These are phyloP conservation scores for Octomys mimax DNA, from an alignment of 2,797 vertebrate species.

Conservation along the genomic window DNA sequence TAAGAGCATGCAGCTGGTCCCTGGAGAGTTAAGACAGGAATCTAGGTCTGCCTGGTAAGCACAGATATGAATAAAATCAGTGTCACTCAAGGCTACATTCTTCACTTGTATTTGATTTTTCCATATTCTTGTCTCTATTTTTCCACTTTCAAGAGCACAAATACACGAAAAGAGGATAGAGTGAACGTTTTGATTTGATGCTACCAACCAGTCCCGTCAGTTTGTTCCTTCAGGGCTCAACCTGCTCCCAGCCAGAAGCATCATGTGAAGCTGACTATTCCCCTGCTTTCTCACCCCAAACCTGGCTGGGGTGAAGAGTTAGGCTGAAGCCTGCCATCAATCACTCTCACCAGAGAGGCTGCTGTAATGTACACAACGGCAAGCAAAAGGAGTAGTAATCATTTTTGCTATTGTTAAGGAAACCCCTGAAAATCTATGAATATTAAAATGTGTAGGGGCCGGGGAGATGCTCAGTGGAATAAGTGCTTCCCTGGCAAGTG, in stretches of 20 bases:
- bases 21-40: not conserved
- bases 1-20: not conserved
- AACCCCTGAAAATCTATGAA: conserved; percentile 31
- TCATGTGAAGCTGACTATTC: not conserved
- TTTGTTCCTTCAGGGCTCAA: not conserved
- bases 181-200: not conserved
- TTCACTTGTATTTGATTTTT: not conserved
- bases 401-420: not conserved
- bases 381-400: not conserved
- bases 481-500: too few relatives aligned
- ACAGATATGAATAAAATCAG: not conserved
- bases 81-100: not conserved
- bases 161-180: not conserved
- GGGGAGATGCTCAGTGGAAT: too few relatives aligned
- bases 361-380: not conserved
- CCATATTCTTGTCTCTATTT: not conserved
- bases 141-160: not conserved
- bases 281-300: not conserved
- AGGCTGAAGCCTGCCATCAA: not conserved
- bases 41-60: not conserved
- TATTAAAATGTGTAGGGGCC: not conserved
- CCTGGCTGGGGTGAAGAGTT: not conserved
- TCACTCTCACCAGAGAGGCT: not conserved
- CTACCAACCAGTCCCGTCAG: not conserved
- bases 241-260: not conserved